Base-by-base conservation (phyloP, 2,113 vertebrate species). In the Erythrolamprus reginae region DNA sequence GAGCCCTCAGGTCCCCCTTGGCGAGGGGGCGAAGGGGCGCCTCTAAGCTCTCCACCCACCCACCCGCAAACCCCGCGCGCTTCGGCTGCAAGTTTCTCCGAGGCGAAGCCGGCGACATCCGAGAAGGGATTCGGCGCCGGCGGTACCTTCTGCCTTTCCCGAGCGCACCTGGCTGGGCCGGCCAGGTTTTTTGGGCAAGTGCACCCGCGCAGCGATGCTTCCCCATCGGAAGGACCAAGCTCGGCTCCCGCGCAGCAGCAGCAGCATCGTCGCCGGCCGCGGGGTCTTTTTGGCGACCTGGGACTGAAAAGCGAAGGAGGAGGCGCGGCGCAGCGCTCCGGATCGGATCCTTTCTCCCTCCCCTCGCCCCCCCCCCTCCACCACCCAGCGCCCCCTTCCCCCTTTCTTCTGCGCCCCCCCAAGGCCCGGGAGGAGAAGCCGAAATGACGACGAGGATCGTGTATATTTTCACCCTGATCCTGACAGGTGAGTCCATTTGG, bases 401-500 rank as follows among this genome's bases (percentile, higher is more conserved):
- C 23, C 55, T 9, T 24, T 8, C 23, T 82, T 91, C 89, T 26
- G 1, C 91, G 87, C 88, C 92, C 91, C n/a, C n/a, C n/a, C n/a
- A 17, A 19, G 33, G 42, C 50, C 90, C 82, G 2, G 26, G 87
- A 28, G 52, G 51, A 50, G 61, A 38, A 85, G 10, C 42, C 6
- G 45, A 48, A 91, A 91, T 88, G 90, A 88, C 52, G 87, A 48
- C 52, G 87, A 48, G 87, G 82, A 7, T 82, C 56, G 23, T 28
- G 47, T 88, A 45, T 28, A 7, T 88, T 23, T n/a, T 91, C 82
- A 65, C 48, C 45, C 90, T 91, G 82, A 88, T 91, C 90, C 48
- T 91, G 47, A 84, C 90, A 88, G 90, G 90, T 91, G 55, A 91
- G 90, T 88, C n/a, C n/a, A n/a, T n/a, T n/a, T n/a, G n/a, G n/a